These are phyloP conservation scores for Phlogophora meticulosa DNA, from an alignment of 2,888 invertebrate species.

Conservation along the genomic window DNA sequence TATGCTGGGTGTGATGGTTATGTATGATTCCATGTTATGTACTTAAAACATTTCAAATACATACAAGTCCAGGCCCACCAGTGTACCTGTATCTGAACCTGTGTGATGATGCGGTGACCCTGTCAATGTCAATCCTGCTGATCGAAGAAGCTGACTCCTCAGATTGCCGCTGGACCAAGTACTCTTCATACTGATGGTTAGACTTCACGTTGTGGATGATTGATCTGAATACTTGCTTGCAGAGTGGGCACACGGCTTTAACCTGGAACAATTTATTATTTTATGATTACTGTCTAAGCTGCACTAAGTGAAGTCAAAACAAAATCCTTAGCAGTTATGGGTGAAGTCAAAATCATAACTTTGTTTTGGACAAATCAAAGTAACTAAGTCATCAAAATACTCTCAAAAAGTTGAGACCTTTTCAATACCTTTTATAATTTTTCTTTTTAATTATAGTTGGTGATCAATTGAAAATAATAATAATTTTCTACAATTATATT, in stretches of 20 bases:
- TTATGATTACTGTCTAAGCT: background rate
- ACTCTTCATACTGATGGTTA: constrained; percentile 96
- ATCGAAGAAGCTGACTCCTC: constrained; percentile 68
- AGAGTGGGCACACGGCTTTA: constrained; percentile 98
- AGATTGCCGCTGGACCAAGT: constrained; percentile 88
- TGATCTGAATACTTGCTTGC: constrained; percentile 97
- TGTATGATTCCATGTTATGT: constrained; percentile 9
- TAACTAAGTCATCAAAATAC: background rate
- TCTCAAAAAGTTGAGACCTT: too few species aligned
- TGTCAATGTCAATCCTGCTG: constrained; percentile 80
- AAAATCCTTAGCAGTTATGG: background rate
- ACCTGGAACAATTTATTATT: constrained; percentile 90
- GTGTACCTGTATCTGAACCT: constrained; percentile 88
- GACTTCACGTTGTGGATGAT: constrained; percentile 98
- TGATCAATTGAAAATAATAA: background rate
- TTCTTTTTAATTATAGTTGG: background rate
- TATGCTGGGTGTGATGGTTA: constrained; percentile 1
- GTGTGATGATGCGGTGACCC: constrained; percentile 76
- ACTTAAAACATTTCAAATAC: constrained; percentile 6
- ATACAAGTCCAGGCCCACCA: constrained; percentile 23
- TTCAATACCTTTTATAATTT: background rate
- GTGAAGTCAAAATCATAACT: background rate
- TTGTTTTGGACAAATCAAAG: background rate
- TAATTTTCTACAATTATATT: too few species aligned
- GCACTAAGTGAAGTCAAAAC: background rate